These are phyloP conservation scores for Drosophila ohnishii DNA, from an alignment of 1,140 invertebrate genomes.

Conservation along the genomic window DNA sequence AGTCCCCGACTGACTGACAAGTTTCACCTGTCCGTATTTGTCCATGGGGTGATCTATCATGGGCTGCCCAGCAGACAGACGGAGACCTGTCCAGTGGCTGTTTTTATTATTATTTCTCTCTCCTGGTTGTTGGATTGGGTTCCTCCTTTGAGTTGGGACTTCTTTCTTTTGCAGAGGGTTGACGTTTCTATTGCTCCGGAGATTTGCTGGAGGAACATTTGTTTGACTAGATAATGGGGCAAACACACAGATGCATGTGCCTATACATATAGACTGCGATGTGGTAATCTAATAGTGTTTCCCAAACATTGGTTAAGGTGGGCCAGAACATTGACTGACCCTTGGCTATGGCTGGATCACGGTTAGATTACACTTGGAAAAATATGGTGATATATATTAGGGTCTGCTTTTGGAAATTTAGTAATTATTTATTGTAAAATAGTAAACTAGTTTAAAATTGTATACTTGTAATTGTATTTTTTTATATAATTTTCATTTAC, in stretches of 20 bases:
- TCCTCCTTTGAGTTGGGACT: constrained; percentile 14
- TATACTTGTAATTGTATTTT: no score
- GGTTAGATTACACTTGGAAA: constrained; percentile 12
- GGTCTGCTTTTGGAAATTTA: neutral
- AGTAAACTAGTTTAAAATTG: no score
- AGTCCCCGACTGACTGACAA: constrained; percentile 64
- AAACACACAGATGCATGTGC: constrained; percentile 18
- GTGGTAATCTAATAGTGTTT: constrained; percentile 67
- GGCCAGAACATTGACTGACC: constrained; percentile 52
- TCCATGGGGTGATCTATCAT: constrained; percentile 80
- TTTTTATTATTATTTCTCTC: constrained; percentile 30
- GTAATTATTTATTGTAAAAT: no score
- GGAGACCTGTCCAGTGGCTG: constrained; percentile 43
- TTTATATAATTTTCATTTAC: no score
- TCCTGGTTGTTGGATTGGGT: constrained; percentile 25
- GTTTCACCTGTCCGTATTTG: constrained; percentile 80
- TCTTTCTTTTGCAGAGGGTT: constrained; percentile 39
- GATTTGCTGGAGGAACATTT: constrained; percentile 66
- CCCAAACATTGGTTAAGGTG: constrained; percentile 41
- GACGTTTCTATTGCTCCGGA: constrained; percentile 57
- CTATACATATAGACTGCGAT: constrained; percentile 25
- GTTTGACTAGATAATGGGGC: constrained; percentile 76
- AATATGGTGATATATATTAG: neutral
- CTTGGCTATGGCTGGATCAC: constrained; percentile 37
- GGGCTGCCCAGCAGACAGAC: constrained; percentile 42